Base-by-base conservation (phyloP, 2,888 invertebrate genomes). In the Muschampia staudingeri region DNA sequence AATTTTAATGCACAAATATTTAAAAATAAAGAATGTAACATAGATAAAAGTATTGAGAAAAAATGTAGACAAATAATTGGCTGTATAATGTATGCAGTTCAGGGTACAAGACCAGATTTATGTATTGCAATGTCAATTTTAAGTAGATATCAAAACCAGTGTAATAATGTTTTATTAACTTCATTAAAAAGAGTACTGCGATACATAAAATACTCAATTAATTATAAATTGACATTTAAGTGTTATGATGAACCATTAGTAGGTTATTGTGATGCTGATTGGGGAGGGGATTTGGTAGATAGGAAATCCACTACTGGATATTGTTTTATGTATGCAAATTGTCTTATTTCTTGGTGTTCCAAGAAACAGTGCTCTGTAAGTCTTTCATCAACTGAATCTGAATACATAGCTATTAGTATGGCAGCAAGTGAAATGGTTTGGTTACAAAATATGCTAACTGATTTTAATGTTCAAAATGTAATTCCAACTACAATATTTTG, bases 301-400 rank as follows among this genome's bases (percentile, higher is more conserved):
- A 80, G 80, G 34, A 83, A 81, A 37, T 80, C 84, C 34, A 82
- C 83, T 40, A 61, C 77, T 42, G 91, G 91, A 0, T 89, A 86
- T 81, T 81, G 89, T 12, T 90, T 89, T 72, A 87, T 78, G n/a
- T 70, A 86, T 48, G 80, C 84, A 84, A 87, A 87, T 77, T 89
- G 87, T 48, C 81, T 87, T 70, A 86, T 91, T n/a, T 85, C 88
- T 48, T 91, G 92, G 92, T 83, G 82, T 65, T 88, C 88, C 79
- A 84, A 87, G 85, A 85, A 86, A 86, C 89, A 88, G 82, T 48
- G 56, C 44, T 82, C 83, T 75, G 89, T 91, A 69, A 81, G 76
- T 34, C 30, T 83, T 12, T 82, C 82, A 9, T 80, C 80, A 40
- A 76, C 76, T 61, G 84, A 84, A 78, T 25, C 84, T 44, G 72